A percentile compares a stretch with the other conserved stretches of the same genome.
These are phyloP conservation scores for Drosophila mercatorum DNA, from an alignment of 2,888 invertebrate species.

Conservation along the genomic window DNA sequence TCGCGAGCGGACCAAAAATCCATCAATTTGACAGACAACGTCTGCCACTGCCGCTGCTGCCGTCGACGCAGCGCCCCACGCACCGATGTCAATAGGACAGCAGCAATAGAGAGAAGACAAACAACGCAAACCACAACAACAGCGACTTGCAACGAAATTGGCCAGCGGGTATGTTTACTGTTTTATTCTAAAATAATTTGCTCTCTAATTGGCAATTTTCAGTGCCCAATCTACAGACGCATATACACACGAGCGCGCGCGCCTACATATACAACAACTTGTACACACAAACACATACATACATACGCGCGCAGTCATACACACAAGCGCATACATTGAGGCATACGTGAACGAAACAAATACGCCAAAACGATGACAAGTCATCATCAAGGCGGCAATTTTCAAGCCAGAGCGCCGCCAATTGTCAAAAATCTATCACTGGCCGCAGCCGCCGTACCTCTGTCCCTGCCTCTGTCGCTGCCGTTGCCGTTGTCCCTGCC, in stretches of 20 bases:
- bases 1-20: conserved; percentile 29
- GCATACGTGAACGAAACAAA: conserved; percentile 29
- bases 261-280: conserved; percentile 42
- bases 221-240: conserved; percentile 49
- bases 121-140: conserved; percentile 19
- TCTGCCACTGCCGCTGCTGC: conserved; percentile 63
- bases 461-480: conserved; percentile 32
- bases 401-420: conserved; percentile 63
- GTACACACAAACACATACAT: conserved; percentile 14
- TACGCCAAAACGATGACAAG: conserved; percentile 66
- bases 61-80: conserved; percentile 67
- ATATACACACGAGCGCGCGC: conserved; percentile 58
- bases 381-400: conserved; percentile 75
- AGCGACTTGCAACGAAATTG: conserved; percentile 45
- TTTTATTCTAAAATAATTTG: conserved; percentile 44
- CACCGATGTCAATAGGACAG: conserved; percentile 64
- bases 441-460: conserved; percentile 79
- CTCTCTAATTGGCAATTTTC: conserved; percentile 63
- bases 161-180: conserved; percentile 39
- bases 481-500: conserved; percentile 36
- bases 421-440: conserved; percentile 81
- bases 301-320: conserved; percentile 7
- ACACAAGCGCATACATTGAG: conserved; percentile 30
- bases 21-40: conserved; percentile 55
- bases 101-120: conserved; percentile 35